Evolutionary conservation across 2,888 invertebrate species (phyloP).

Genomic region (Cantharis rustica): DNA sequence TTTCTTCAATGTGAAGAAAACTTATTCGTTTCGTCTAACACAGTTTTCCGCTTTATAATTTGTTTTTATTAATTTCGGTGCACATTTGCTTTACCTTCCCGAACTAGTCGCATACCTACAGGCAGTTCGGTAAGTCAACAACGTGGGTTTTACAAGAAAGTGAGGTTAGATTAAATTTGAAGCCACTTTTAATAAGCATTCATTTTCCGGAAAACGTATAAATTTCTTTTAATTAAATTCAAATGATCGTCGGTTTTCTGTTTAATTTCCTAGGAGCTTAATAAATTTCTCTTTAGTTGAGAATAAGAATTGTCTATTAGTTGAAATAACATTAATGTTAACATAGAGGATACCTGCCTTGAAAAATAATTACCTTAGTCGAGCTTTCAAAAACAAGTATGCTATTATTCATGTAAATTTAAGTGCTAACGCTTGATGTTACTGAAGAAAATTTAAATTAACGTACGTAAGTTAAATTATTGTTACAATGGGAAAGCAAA

Average conservation of each 20-base stretch:
- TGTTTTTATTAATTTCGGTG: neutral
- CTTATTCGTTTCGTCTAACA: neutral
- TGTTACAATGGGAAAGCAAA: neutral
- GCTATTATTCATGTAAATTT: slow-evolving; percentile 2
- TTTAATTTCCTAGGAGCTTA: neutral
- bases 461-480: neutral
- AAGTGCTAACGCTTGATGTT: neutral
- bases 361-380: neutral
- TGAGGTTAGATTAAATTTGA: neutral
- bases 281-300: neutral
- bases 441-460: neutral
- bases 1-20: neutral
- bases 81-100: neutral
- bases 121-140: neutral
- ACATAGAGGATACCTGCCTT: neutral
- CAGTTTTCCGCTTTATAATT: neutral
- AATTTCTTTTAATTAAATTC: neutral
- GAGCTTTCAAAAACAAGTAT: neutral
- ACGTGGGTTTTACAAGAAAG: no score
- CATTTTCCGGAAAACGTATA: neutral
- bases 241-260: neutral
- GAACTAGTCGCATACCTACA: neutral
- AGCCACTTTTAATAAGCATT: neutral
- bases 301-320: neutral
- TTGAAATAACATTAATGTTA: neutral